Evolutionary conservation across 2,888 invertebrate genomes (phyloP).

Genomic region (Empis stercorea): DNA sequence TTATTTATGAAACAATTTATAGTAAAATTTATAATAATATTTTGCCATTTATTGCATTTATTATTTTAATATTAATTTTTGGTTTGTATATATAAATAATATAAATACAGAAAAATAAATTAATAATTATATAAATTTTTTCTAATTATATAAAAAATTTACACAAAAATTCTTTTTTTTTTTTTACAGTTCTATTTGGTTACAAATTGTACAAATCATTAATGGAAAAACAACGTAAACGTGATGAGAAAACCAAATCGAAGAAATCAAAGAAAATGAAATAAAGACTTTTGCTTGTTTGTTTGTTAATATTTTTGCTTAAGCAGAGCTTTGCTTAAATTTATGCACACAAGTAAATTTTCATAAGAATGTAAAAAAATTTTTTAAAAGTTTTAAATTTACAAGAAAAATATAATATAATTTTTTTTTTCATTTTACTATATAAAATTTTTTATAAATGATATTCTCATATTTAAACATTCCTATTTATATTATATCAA

Average conservation of each 20-base stretch:
- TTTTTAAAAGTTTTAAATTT: too few species aligned
- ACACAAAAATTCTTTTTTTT: too few species aligned
- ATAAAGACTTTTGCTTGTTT: conserved; percentile 23
- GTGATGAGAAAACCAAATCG: conserved; percentile 60
- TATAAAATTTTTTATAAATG: too few species aligned
- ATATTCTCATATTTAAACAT: too few species aligned
- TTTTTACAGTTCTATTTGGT: conserved; percentile 61
- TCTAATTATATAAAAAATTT: too few species aligned
- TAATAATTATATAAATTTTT: conserved; percentile 11
- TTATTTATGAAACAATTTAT: background rate
- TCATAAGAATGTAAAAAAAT: too few species aligned
- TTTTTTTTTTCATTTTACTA: too few species aligned
- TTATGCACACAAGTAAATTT: too few species aligned
- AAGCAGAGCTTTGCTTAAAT: too few species aligned
- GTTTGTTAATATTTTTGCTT: too few species aligned
- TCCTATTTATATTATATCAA: too few species aligned
- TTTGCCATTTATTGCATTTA: conserved; percentile 3
- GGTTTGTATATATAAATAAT: conserved; percentile 9
- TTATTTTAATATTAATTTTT: conserved; percentile 8
- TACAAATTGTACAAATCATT: conserved; percentile 65
- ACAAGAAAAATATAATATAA: too few species aligned
- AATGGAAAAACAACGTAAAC: conserved; percentile 54
- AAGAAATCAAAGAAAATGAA: conserved; percentile 68
- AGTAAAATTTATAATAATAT: background rate
- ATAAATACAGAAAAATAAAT: background rate